These are phyloP conservation scores for Epinephelus coioides DNA, from an alignment of 2,797 vertebrate genomes.

Conservation along the genomic window DNA sequence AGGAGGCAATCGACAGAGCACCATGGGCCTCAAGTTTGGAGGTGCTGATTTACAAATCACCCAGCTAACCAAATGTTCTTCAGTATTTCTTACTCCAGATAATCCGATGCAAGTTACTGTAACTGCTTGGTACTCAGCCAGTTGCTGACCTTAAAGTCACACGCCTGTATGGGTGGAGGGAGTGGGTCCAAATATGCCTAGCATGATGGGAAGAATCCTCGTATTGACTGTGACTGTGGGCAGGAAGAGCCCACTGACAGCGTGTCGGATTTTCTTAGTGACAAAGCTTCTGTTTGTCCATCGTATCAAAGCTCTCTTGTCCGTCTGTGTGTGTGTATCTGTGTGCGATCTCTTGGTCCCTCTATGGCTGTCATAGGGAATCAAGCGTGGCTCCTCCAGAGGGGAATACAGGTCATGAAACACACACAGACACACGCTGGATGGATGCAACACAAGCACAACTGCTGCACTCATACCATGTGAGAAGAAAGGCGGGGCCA, in stretches of 20 bases:
- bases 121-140: conserved; percentile 34
- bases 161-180: conserved; percentile 11
- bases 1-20: too few relatives aligned
- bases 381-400: conserved; percentile 30
- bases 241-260: conserved; percentile 47
- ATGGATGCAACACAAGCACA: background rate
- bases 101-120: conserved; percentile 26
- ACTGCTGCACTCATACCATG: background rate
- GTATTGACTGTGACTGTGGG: conserved; percentile 64
- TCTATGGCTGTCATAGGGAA: conserved; percentile 41
- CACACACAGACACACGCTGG: conserved; percentile 9
- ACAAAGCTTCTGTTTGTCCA: conserved; percentile 73
- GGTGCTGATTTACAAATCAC: conserved; percentile 1
- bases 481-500: background rate
- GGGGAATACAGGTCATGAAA: conserved; percentile 39
- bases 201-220: conserved; percentile 60
- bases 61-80: background rate
- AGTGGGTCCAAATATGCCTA: conserved; percentile 68
- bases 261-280: conserved; percentile 52
- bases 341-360: conserved; percentile 13
- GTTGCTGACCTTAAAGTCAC: conserved; percentile 51
- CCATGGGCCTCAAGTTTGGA: too few relatives aligned
- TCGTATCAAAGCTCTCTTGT: conserved; percentile 47
- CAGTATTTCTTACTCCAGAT: background rate
- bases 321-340: conserved; percentile 40